A percentile compares a stretch with the other conserved stretches of the same genome.
phyloP scores from a whole-genome alignment of 2,888 invertebrate genomes.

The Drosophila emarginata region DNA sequence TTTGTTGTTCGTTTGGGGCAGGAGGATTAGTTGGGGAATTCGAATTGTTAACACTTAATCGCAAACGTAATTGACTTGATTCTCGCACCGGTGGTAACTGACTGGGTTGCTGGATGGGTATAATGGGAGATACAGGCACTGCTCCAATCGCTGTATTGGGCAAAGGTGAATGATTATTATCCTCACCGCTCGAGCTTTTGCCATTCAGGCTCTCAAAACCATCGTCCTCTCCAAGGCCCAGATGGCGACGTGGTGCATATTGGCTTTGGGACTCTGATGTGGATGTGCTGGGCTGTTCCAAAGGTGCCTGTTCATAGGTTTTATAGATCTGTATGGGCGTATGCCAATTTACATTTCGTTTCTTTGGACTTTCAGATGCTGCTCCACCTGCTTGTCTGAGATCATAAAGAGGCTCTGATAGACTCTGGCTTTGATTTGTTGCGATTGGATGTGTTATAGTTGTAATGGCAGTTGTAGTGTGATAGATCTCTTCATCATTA shows the following conservation, averaged over 20 bases:
- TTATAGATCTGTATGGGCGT: conserved; percentile 81
- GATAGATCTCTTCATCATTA: conserved; percentile 49
- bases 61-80: conserved; percentile 70
- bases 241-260: conserved; percentile 58
- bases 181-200: conserved; percentile 88
- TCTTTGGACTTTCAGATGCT: conserved; percentile 68
- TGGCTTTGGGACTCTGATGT: conserved; percentile 28
- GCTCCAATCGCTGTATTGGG: conserved; percentile 30
- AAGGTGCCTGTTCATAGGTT: conserved; percentile 62
- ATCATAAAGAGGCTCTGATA: conserved; percentile 49
- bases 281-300: conserved; percentile 66
- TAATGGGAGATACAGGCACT: conserved; percentile 17
- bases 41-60: conserved; percentile 56
- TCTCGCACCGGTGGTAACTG: conserved; percentile 50
- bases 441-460: conserved; percentile 23
- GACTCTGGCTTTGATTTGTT: conserved; percentile 35
- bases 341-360: conserved; percentile 82
- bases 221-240: conserved; percentile 87
- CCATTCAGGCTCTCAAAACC: conserved; percentile 94
- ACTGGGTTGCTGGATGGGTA: conserved; percentile 31
- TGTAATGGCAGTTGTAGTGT: conserved; percentile 52
- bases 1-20: conserved; percentile 36
- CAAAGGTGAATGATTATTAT: conserved; percentile 73
- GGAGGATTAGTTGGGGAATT: conserved; percentile 12
- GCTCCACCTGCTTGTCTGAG: conserved; percentile 35